A percentile compares a stretch with the other conserved stretches of the same genome.
Conservation (phyloP, 2,888 invertebrate genomes). For the Tetragonula carbonaria region DNA sequence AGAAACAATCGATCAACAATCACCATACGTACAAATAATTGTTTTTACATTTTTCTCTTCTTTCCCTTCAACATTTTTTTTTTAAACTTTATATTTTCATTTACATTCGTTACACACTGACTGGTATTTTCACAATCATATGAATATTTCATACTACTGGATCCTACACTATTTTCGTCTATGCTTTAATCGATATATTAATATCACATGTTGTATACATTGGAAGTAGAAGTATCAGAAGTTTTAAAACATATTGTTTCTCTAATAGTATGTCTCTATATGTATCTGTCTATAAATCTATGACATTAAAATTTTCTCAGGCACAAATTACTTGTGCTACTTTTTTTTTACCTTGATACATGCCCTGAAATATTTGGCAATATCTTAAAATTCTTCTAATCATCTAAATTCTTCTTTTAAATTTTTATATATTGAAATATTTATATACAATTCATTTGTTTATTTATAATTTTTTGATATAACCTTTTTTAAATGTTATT, state of each 20-base stretch:
- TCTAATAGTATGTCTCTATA: conserved; percentile 35
- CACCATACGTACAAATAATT: conserved; percentile 57
- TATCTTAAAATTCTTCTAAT: conserved; percentile 27
- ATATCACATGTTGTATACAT: conserved; percentile 64
- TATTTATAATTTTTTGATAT: conserved; percentile 42
- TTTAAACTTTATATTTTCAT: conserved; percentile 44
- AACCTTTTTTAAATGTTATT: conserved; percentile 29
- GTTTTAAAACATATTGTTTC: conserved; percentile 42
- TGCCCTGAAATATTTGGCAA: conserved; percentile 63
- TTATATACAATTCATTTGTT: conserved; percentile 43
- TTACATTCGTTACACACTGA: conserved; percentile 49
- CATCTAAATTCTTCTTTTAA: conserved; percentile 2
- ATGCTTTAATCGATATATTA: conserved; percentile 50
- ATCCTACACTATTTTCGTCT: conserved; percentile 46
- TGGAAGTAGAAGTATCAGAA: conserved; percentile 62
- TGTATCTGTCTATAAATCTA: conserved; percentile 36
- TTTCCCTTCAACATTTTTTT: conserved; percentile 29
- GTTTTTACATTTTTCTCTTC: conserved; percentile 35
- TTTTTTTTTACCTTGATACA: conserved; percentile 51
- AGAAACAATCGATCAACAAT: conserved; percentile 55
- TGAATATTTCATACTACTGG: conserved; percentile 37
- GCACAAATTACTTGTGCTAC: conserved; percentile 57
- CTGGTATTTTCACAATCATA: conserved; percentile 42
- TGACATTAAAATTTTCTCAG: conserved; percentile 48
- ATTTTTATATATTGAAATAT: conserved; percentile 43